Conservation (phyloP, 2,797 vertebrate species). For the Cygnus olor region DNA sequence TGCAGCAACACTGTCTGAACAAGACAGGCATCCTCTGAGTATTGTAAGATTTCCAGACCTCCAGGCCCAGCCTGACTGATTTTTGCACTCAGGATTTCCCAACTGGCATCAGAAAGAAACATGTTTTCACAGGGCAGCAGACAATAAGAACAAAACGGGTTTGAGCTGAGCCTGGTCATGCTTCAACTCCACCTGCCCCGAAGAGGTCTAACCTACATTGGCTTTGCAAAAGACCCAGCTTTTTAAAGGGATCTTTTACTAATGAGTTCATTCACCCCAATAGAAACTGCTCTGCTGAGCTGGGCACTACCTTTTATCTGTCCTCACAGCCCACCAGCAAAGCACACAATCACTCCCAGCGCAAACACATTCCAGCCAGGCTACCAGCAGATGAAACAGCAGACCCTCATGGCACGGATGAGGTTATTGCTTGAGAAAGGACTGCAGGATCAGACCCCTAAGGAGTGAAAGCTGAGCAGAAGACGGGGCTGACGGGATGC, state of each 20-base stretch:
- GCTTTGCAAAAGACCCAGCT: background rate
- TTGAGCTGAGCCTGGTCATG: background rate
- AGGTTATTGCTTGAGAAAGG: constrained; percentile 29
- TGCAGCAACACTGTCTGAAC: background rate
- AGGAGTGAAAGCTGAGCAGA: background rate
- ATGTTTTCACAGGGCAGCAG: background rate
- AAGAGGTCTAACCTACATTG: background rate
- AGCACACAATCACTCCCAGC: constrained; percentile 18
- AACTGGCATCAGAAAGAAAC: background rate
- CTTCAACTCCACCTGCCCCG: background rate
- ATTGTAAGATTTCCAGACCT: background rate
- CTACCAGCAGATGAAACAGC: constrained; percentile 51
- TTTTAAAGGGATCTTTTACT: constrained; percentile 29
- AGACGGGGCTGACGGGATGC: background rate
- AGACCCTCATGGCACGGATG: constrained; percentile 37
- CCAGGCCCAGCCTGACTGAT: background rate
- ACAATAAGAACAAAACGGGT: background rate
- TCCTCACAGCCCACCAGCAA: constrained; percentile 28
- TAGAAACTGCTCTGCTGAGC: background rate
- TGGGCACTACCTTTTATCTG: constrained; percentile 20
- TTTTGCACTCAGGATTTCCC: background rate
- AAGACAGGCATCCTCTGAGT: background rate
- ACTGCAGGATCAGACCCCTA: background rate
- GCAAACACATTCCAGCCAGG: constrained; percentile 41
- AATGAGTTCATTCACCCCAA: background rate